These are phyloP conservation scores for Otocyon megalotis DNA, from an alignment of 2,113 vertebrate species.

Conservation along the genomic window DNA sequence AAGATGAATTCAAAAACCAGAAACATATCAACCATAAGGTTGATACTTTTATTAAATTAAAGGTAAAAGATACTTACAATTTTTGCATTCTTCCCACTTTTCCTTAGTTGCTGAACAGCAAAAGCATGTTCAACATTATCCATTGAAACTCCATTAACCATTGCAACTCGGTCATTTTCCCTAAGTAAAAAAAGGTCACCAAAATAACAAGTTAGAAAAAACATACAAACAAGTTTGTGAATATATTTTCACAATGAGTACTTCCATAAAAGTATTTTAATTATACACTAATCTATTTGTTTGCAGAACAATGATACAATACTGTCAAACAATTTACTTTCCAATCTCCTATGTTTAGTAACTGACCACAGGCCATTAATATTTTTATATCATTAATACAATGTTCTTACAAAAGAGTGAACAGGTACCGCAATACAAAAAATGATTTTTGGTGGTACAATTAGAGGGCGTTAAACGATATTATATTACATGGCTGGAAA, in stretches of 20 bases:
- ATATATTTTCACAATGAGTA: neutral
- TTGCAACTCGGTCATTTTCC: conserved; percentile 99
- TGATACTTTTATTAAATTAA: neutral
- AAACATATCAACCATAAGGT: neutral
- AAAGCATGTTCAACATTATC: conserved; percentile 99
- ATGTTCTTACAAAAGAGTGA: neutral
- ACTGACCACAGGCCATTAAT: neutral
- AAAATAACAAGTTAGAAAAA: conserved; percentile 59
- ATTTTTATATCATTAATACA: neutral
- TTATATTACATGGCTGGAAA: neutral
- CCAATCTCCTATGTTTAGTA: neutral
- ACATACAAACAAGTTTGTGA: neutral
- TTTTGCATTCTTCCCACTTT: conserved; percentile 99
- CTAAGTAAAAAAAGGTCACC: conserved; percentile 82
- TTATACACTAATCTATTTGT: neutral
- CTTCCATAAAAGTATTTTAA: neutral
- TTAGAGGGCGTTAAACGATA: neutral
- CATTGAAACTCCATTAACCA: conserved; percentile 99
- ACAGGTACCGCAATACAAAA: neutral
- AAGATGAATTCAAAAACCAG: neutral
- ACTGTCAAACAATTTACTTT: neutral
- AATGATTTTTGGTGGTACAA: neutral
- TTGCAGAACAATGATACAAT: neutral
- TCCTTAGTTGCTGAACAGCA: conserved; percentile 98
- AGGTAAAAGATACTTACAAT: conserved; percentile 91